Conservation (phyloP, 2,888 invertebrate species). For the Amphipoea oculea region DNA sequence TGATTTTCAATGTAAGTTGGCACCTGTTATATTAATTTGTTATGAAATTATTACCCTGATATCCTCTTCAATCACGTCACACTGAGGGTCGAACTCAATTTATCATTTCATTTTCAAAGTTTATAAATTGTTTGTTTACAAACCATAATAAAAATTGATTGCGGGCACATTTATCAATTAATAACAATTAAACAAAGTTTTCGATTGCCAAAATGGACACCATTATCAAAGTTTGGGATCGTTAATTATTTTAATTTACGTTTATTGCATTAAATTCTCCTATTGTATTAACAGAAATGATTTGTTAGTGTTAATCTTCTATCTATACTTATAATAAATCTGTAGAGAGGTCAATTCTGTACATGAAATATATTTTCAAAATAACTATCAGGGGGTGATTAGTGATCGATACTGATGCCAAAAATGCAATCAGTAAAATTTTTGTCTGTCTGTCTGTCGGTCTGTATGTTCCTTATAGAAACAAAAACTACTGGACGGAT, state of each 20-base stretch:
- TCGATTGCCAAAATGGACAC: conserved; percentile 35
- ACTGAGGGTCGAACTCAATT: not conserved
- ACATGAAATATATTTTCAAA: too few species aligned
- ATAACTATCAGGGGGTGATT: too few species aligned
- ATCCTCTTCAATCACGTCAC: not conserved
- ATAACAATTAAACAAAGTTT: conserved; percentile 44
- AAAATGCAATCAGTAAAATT: too few species aligned
- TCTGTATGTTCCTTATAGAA: too few species aligned
- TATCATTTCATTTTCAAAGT: conserved; percentile 28
- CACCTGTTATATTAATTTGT: not conserved
- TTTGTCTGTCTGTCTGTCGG: too few species aligned
- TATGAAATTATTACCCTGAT: not conserved
- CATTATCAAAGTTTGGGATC: conserved; percentile 38
- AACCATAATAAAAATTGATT: conserved; percentile 44
- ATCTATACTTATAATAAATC: too few species aligned
- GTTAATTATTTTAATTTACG: conserved; percentile 36
- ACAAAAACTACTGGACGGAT: too few species aligned
- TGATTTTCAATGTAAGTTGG: not conserved
- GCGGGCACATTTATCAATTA: conserved; percentile 51
- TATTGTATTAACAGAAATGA: not conserved
- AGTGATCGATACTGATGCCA: too few species aligned
- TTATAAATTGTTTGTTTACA: conserved; percentile 27
- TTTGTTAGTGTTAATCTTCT: not conserved
- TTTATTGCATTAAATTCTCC: conserved; percentile 15
- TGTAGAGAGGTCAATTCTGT: too few species aligned